Base-by-base conservation (phyloP, 2,113 vertebrate genomes). In the Alouatta palliata region DNA sequence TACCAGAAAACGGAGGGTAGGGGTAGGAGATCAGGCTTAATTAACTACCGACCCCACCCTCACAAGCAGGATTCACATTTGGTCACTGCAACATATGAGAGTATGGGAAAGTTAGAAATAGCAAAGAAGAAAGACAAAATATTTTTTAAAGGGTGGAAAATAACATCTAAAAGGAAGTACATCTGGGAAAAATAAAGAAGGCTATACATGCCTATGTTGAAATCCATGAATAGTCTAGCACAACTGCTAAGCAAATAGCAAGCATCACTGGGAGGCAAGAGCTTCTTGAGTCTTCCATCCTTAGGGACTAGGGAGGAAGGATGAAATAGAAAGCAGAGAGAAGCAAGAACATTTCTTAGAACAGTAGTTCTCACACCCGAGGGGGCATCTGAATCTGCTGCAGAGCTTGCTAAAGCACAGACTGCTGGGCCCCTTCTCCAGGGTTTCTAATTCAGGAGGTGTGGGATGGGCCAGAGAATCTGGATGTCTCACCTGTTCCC, bases 121-220 rank as follows among this genome's bases (percentile, higher is more conserved):
- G 77, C 47, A 75, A 76, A 76, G 45, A 94, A 13, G 66, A 90
- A 70, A 96, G 73, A 6, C 40, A 89, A 94, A 43, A 80, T n/a
- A n/a, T 5, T 75, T 95, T 95, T 86, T 80, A 58, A 88, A 71
- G 14, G 21, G 14, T 30, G 1, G 77, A 73, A 87, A 90, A 77
- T 84, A 83, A 52, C 30, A 87, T 61, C 11, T 27, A 84, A 43
- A 43, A 96, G 52, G 82, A 95, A 95, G 40, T 49, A 43, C 5
- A 35, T 45, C 5, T 20, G 37, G 66, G 30, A 17, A 49, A 68
- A 82, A 83, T 40, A 35, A 45, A 85, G 20, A 32, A 8, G 54
- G 23, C 14, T 37, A 8, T 21, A 30, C n/a, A 40, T 61, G 58
- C 30, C 35, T 61, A 3, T 70, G 81, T 43, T 61, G 40, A 94